phyloP scores from a whole-genome alignment of 2,888 invertebrate genomes.

The Romanomermis culicivorax region DNA sequence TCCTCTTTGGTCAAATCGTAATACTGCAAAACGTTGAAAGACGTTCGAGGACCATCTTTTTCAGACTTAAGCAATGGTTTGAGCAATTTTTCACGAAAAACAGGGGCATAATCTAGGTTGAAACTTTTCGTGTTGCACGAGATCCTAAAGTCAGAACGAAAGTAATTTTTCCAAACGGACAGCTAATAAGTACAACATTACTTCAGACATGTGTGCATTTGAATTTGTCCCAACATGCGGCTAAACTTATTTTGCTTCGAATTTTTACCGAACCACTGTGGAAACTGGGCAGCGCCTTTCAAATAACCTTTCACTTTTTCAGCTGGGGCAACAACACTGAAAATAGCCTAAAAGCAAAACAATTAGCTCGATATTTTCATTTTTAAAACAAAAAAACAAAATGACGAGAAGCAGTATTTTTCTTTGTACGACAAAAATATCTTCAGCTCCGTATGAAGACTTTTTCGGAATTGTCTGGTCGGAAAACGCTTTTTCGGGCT shows the following conservation, averaged over 20 bases:
- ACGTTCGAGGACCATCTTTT: constrained; percentile 43
- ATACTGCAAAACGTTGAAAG: constrained; percentile 28
- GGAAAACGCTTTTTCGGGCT: no score
- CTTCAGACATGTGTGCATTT: constrained; percentile 61
- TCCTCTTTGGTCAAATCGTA: constrained; percentile 43
- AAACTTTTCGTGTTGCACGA: constrained; percentile 59
- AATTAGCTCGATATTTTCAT: background rate
- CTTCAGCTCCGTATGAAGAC: no score
- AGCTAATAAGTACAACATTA: no score
- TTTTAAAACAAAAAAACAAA: constrained; percentile 3
- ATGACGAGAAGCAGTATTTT: background rate
- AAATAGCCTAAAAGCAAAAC: constrained; percentile 44
- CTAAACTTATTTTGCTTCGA: constrained; percentile 59
- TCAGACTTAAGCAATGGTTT: constrained; percentile 42
- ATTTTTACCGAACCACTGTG: constrained; percentile 85
- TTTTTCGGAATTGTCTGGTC: no score
- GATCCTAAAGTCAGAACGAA: constrained; percentile 40
- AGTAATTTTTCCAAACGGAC: background rate
- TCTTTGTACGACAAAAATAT: no score
- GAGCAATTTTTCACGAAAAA: constrained; percentile 51
- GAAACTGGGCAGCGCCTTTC: constrained; percentile 61
- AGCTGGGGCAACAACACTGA: constrained; percentile 73
- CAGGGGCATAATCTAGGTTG: constrained; percentile 64
- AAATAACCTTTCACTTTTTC: constrained; percentile 58
- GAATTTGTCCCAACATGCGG: constrained; percentile 57